Conservation (phyloP, 2,797 vertebrate species). For the Danio jaintianensis region DNA sequence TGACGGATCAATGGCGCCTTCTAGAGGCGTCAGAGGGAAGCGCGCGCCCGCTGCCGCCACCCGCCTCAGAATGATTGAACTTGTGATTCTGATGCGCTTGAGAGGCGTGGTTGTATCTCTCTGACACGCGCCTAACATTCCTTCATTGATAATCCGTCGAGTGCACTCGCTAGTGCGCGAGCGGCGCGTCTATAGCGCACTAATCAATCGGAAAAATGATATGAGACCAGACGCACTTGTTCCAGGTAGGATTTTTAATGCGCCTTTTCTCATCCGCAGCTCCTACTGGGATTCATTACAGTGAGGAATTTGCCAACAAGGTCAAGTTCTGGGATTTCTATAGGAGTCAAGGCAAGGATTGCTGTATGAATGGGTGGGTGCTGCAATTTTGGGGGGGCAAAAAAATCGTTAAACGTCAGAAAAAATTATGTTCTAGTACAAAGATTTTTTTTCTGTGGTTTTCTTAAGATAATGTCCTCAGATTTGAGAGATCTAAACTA, state of each 20-base stretch:
- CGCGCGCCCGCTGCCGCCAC: not conserved
- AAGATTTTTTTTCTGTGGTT: not conserved
- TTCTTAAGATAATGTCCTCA: not conserved
- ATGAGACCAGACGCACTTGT: constrained; percentile 54
- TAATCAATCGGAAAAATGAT: constrained; percentile 50
- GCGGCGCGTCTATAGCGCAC: constrained; percentile 59
- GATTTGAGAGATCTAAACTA: not conserved
- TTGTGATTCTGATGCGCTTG: constrained; percentile 33
- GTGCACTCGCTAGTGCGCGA: constrained; percentile 62
- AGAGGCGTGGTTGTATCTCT: constrained; percentile 79
- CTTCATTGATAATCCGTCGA: constrained; percentile 71
- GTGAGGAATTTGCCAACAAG: constrained; percentile 73
- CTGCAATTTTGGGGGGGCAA: not conserved
- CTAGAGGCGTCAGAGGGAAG: constrained; percentile 9
- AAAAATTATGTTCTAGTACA: not conserved
- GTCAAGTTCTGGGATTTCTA: constrained; percentile 69
- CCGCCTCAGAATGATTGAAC: not conserved
- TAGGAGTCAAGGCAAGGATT: constrained; percentile 56
- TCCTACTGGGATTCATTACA: not conserved
- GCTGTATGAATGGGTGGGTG: not conserved
- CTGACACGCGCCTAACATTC: constrained; percentile 69
- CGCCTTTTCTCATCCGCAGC: constrained; percentile 23
- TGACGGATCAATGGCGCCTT: not conserved
- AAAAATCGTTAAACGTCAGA: not conserved
- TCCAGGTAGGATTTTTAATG: constrained; percentile 68